A percentile compares a stretch with the other conserved stretches of the same genome.
These are phyloP conservation scores for Zosterops pallidus DNA, from an alignment of 2,113 vertebrate species.

Conservation along the genomic window DNA sequence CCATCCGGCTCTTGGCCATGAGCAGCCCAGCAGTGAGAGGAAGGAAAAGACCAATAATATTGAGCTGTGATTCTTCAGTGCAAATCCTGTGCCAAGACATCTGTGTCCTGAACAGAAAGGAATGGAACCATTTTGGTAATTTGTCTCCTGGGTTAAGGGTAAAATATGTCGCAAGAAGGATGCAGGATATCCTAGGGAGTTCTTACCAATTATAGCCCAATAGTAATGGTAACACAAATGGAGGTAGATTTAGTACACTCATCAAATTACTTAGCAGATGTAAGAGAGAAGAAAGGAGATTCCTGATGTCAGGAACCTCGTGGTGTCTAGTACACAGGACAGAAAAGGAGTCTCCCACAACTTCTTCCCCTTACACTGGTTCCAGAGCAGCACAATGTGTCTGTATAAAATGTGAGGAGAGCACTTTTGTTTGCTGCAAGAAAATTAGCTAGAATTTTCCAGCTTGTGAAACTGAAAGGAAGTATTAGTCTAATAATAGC, in stretches of 20 bases:
- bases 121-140: background rate
- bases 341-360: background rate
- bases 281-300: background rate
- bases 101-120: constrained; percentile 26
- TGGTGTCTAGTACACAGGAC: background rate
- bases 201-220: background rate
- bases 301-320: background rate
- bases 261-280: background rate
- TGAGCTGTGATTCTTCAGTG: background rate
- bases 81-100: constrained; percentile 36
- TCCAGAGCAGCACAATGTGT: background rate
- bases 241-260: background rate
- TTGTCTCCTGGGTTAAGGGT: constrained; percentile 2
- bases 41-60: constrained; percentile 6
- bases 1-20: background rate
- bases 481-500: background rate
- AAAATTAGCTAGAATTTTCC: background rate
- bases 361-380: fast-evolving
- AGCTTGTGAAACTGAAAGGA: background rate
- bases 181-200: constrained; percentile 44
- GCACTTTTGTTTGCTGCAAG: background rate
- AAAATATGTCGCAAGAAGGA: constrained; percentile 24
- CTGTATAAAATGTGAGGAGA: background rate
- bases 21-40: background rate
- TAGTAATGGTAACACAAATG: background rate